These are phyloP conservation scores for Cheilosia soror DNA, from an alignment of 2,888 invertebrate genomes.

Conservation along the genomic window DNA sequence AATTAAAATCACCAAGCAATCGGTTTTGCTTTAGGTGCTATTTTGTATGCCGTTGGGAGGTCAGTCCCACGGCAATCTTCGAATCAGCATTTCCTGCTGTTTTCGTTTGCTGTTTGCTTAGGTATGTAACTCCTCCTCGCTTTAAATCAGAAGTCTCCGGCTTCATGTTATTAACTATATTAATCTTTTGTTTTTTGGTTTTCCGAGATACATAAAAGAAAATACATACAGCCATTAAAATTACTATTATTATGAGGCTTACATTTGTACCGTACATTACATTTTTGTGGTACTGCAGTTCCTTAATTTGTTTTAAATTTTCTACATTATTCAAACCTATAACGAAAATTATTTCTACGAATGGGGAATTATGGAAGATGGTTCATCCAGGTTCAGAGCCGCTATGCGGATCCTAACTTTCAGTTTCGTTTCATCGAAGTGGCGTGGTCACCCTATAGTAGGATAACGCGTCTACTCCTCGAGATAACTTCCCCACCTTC, in stretches of 20 bases:
- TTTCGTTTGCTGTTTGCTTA: not conserved
- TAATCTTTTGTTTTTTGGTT: not conserved
- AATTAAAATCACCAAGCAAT: not conserved
- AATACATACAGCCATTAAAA: not conserved
- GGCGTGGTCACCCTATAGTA: too few relatives aligned
- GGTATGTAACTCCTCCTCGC: constrained; percentile 4
- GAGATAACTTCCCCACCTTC: too few relatives aligned
- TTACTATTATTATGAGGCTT: constrained; percentile 9
- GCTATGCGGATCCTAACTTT: too few relatives aligned
- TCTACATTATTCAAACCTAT: constrained; percentile 1
- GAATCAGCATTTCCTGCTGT: not conserved
- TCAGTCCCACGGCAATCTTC: not conserved
- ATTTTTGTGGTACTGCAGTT: constrained; percentile 6
- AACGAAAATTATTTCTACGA: too few relatives aligned
- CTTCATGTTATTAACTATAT: not conserved
- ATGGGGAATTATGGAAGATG: too few relatives aligned
- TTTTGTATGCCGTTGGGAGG: not conserved
- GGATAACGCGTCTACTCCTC: too few relatives aligned
- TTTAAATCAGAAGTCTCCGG: not conserved
- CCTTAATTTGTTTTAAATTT: constrained; percentile 8
- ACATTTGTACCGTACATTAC: constrained; percentile 8
- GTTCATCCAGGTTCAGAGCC: too few relatives aligned
- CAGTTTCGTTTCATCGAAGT: too few relatives aligned
- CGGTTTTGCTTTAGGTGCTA: not conserved
- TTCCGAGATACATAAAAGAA: not conserved